Evolutionary conservation across 2,113 vertebrate genomes (phyloP).

Genomic region (Pontoporia blainvillei): DNA sequence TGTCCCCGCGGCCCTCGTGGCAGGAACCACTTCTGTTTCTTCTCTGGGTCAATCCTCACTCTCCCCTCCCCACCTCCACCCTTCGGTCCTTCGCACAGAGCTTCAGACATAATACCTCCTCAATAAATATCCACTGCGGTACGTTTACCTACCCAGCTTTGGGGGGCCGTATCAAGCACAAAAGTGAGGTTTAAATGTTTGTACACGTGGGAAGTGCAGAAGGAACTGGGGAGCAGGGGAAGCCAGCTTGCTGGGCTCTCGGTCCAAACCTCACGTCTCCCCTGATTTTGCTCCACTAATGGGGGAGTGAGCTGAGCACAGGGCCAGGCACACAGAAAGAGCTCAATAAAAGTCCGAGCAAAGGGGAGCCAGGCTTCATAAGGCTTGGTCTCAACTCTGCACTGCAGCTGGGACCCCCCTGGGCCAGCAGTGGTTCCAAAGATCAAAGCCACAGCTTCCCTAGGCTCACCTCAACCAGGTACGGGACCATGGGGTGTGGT

Average conservation of each 20-base stretch:
- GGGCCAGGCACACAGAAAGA: not conserved
- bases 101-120: not conserved
- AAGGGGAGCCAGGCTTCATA: not conserved
- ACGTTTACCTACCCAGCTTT: fast-evolving
- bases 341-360: not conserved
- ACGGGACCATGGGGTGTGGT: fast-evolving
- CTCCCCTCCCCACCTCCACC: not conserved
- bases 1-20: fast-evolving
- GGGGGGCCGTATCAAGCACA: fast-evolving
- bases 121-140: fast-evolving
- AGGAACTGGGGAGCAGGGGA: fast-evolving
- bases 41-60: not conserved
- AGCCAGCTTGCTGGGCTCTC: not conserved
- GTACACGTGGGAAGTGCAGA: fast-evolving
- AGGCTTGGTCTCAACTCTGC: not conserved
- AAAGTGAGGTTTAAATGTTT: not conserved
- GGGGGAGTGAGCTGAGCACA: fast-evolving
- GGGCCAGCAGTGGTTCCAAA: not conserved
- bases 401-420: fast-evolving
- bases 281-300: too few species aligned
- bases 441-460: not conserved
- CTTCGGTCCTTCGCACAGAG: fast-evolving
- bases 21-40: not conserved
- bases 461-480: not conserved
- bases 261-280: fast-evolving